phyloP scores from a whole-genome alignment of 1,140 invertebrate genomes.

The Drosophila gunungcola region DNA sequence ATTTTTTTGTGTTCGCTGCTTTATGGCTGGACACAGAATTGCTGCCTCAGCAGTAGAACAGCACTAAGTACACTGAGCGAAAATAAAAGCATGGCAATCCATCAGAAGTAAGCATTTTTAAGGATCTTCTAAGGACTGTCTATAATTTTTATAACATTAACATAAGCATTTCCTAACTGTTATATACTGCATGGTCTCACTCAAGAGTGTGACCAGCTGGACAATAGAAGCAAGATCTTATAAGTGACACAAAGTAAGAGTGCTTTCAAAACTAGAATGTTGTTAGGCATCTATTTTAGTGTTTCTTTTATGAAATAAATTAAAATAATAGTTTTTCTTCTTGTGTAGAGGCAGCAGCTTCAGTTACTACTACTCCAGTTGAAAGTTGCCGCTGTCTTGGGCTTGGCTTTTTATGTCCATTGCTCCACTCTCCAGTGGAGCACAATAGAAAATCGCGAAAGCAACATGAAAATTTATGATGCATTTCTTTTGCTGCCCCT shows the following conservation, averaged over 20 bases:
- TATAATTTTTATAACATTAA: no score
- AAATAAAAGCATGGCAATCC: neutral
- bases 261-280: no score
- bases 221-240: neutral
- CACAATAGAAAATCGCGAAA: slow-evolving; percentile 81
- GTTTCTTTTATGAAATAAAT: neutral
- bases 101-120: neutral
- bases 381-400: slow-evolving; percentile 65
- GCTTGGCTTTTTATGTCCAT: slow-evolving; percentile 66
- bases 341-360: slow-evolving; percentile 22
- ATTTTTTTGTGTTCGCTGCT: slow-evolving; percentile 52
- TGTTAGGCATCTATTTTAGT: no score
- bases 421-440: slow-evolving; percentile 26
- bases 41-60: slow-evolving; percentile 59
- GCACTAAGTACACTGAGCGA: slow-evolving; percentile 8
- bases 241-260: no score
- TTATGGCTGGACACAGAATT: slow-evolving; percentile 75
- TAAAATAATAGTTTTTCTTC: slow-evolving; percentile 2
- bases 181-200: neutral
- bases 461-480: slow-evolving; percentile 81
- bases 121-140: no score
- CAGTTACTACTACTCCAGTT: slow-evolving; percentile 50
- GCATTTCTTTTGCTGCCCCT: slow-evolving; percentile 53
- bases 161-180: no score
- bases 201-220: neutral